phyloP scores from a whole-genome alignment of 2,797 vertebrate species.

The Limosa lapponica region DNA sequence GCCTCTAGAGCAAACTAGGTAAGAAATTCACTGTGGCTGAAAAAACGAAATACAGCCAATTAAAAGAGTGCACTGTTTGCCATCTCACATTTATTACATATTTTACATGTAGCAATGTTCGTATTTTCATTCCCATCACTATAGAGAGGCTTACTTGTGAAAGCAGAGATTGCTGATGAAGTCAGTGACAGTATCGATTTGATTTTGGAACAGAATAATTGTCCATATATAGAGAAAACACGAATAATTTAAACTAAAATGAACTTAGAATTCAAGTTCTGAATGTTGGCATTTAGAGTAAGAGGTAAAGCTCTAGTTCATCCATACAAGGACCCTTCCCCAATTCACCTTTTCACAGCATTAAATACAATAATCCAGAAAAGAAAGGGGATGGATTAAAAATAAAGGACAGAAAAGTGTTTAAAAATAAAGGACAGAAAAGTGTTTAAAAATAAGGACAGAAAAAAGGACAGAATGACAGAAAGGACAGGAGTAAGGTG shows the following conservation, averaged over 20 bases:
- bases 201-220: neutral
- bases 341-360: neutral
- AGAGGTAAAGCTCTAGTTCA: neutral
- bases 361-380: neutral
- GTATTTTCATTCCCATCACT: neutral
- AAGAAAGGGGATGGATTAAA: neutral
- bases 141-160: neutral
- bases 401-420: neutral
- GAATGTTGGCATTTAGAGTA: neutral
- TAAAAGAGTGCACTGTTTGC: neutral
- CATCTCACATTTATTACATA: neutral
- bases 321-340: neutral
- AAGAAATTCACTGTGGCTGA: neutral
- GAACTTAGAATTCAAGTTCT: neutral
- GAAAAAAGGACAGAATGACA: neutral
- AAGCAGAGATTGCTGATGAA: neutral
- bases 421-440: neutral
- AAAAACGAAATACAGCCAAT: neutral
- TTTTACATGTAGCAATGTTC: neutral
- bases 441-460: neutral
- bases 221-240: neutral
- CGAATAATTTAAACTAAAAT: neutral
- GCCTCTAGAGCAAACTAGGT: neutral
- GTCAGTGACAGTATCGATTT: neutral
- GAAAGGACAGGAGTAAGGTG: neutral